Base-by-base conservation (phyloP, 2,797 vertebrate species). In the Zonotrichia albicollis region DNA sequence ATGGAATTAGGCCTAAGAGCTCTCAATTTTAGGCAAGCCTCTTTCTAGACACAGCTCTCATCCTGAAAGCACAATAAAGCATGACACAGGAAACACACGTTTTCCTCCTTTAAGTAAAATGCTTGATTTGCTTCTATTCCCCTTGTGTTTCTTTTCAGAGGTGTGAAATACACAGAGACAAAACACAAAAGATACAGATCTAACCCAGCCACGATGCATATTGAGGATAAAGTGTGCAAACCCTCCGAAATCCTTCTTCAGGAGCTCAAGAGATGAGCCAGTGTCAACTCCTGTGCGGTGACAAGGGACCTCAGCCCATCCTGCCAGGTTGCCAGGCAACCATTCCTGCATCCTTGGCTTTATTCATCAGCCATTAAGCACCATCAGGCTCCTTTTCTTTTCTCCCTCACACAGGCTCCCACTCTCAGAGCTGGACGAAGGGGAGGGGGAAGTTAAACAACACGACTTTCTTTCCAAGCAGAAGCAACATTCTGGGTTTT, bases 311-410 rank as follows among this genome's bases (percentile, higher is more conserved):
- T 94, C 65, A 70, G 90, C 64, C 80, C 93, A 83, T 84, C 82
- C 73, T 96, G 40, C 73, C 15, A 6, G 1, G 96, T 96, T 97
- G 93, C 95, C 92, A 90, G 84, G 97, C 94, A 98, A 97, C 95
- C 26, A 0, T 30, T 68, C 80, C 79, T 75, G 65, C 16, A 93
- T 94, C 95, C 80, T 67, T 95, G 74, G 62, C 71, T 84, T 80
- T 87, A 83, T 83, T 89, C 95, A 94, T 94, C 91, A 96, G 75
- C 90, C 64, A 93, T 93, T 94, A 96, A 64, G 66, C 72, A 91
- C 40, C 87, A 96, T 48, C 64, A 92, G 87, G 72, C 26, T 94
- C 91, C 84, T 75, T 96, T 93, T 90, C 94, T 88, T 54, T 84
- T 61, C 58, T 62, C 73, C 67, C 78, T 76, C 51, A 42, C 36